phyloP scores from a whole-genome alignment of 2,797 vertebrate genomes.

The Eutrigla gurnardus region DNA sequence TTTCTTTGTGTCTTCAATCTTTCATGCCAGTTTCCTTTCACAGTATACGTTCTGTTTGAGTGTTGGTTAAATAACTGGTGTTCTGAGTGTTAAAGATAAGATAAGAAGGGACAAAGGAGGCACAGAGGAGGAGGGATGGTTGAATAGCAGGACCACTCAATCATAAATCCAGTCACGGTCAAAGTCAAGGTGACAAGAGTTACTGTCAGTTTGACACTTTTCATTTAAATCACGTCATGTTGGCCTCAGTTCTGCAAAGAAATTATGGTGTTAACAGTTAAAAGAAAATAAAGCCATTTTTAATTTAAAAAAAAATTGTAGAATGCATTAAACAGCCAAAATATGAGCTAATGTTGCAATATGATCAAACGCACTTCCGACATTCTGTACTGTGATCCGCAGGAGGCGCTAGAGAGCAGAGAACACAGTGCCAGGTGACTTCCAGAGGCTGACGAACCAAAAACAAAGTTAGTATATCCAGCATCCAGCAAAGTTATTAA shows the following conservation, averaged over 20 bases:
- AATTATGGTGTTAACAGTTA: background rate
- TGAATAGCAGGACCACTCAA: background rate
- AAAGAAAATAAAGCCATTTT: background rate
- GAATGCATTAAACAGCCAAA: too few relatives aligned
- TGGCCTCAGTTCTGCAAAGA: background rate
- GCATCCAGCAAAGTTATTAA: too few relatives aligned
- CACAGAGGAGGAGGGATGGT: background rate
- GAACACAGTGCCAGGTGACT: too few relatives aligned
- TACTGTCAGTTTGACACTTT: background rate
- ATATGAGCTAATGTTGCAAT: background rate
- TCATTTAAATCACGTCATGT: background rate
- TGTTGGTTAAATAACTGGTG: background rate
- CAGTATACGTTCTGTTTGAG: background rate
- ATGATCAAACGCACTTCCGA: background rate
- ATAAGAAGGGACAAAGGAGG: background rate
- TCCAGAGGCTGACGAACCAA: background rate
- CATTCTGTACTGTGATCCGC: background rate
- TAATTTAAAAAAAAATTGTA: too few relatives aligned
- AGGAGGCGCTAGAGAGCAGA: background rate
- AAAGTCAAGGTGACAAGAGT: background rate
- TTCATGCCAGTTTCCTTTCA: slow-evolving; percentile 1
- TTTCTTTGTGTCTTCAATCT: background rate
- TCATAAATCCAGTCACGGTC: background rate
- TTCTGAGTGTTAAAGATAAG: background rate
- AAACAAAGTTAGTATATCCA: background rate